Percentiles rank a stretch among this genome's conserved stretches.
Evolutionary conservation across 2,888 invertebrate species (phyloP).

Genomic region (Lordiphosa fenestrarum): DNA sequence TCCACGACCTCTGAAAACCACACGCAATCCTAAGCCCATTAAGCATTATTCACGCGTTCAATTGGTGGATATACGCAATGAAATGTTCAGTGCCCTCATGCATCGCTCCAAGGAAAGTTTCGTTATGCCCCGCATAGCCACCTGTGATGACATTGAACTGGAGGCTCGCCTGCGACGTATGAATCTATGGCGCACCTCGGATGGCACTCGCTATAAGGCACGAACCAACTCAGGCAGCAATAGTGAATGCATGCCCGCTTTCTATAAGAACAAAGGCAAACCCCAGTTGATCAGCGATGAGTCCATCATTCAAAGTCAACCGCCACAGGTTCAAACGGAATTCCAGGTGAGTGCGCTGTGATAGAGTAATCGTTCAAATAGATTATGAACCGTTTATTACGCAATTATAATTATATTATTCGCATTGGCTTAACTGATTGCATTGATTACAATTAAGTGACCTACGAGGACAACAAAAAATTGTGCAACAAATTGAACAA

Average conservation of each 20-base stretch:
- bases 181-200: slow-evolving; percentile 61
- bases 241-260: slow-evolving; percentile 77
- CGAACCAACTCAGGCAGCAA: slow-evolving; percentile 14
- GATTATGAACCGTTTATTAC: slow-evolving; percentile 1
- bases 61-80: slow-evolving; percentile 69
- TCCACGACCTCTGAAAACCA: slow-evolving; percentile 26
- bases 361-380: background rate
- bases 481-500: too few species aligned
- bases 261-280: slow-evolving; percentile 73
- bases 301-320: slow-evolving; percentile 75
- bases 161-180: slow-evolving; percentile 69
- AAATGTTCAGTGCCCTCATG: slow-evolving; percentile 52
- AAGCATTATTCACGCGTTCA: slow-evolving; percentile 64
- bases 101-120: slow-evolving; percentile 49
- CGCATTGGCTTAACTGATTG: too few species aligned
- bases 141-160: slow-evolving; percentile 74
- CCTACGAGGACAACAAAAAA: too few species aligned
- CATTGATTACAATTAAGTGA: too few species aligned
- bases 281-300: slow-evolving; percentile 61
- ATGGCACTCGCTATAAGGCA: slow-evolving; percentile 27
- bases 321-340: slow-evolving; percentile 69
- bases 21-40: slow-evolving; percentile 8
- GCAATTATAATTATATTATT: background rate
- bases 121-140: slow-evolving; percentile 65
- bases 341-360: slow-evolving; percentile 60